Conservation (phyloP, 2,797 vertebrate genomes). For the Perodicticus potto region DNA sequence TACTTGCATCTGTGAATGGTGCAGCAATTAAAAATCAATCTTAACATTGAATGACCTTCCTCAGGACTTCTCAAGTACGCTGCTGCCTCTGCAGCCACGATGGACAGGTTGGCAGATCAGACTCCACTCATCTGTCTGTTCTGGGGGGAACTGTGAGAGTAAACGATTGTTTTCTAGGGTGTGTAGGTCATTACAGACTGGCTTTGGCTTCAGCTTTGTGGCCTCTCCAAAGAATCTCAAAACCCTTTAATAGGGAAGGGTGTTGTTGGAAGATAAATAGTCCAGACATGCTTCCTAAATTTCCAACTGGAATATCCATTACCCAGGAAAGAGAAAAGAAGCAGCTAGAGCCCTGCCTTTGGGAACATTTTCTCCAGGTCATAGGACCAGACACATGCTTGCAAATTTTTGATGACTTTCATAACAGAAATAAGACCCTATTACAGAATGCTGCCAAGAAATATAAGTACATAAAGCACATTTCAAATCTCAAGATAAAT, state of each 20-base stretch:
- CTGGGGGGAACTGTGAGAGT: neutral
- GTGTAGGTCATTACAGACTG: neutral
- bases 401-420: conserved; percentile 72
- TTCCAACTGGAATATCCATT: neutral
- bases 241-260: neutral
- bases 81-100: neutral
- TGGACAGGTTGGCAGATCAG: neutral
- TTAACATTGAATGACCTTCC: neutral
- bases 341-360: conserved; percentile 67
- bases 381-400: conserved; percentile 69
- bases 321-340: neutral
- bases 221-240: neutral
- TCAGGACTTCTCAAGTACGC: neutral
- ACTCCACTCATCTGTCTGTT: too few species aligned
- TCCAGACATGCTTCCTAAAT: neutral
- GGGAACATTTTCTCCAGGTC: conserved; percentile 84
- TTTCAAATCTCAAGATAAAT: too few species aligned
- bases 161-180: neutral
- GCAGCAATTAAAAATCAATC: neutral
- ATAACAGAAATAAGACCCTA: conserved; percentile 81
- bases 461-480: too few species aligned
- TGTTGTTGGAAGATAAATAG: neutral
- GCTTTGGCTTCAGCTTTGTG: neutral
- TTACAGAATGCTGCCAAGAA: too few species aligned
- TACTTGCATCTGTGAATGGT: neutral